Percentiles rank a stretch among this genome's conserved stretches.
phyloP scores from a whole-genome alignment of 2,888 invertebrate genomes.

The Stenodema calcarata region DNA sequence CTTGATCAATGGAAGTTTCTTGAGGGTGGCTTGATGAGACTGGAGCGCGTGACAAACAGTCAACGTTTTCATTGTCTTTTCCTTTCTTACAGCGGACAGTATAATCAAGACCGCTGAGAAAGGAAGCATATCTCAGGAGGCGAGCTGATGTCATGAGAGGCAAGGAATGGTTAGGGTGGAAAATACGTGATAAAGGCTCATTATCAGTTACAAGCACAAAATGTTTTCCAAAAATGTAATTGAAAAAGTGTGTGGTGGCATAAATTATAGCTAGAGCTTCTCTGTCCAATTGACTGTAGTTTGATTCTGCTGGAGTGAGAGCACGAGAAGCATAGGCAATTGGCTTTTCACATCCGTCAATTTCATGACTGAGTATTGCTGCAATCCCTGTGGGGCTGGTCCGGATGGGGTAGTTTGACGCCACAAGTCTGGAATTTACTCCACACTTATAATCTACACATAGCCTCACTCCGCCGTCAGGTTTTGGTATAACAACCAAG shows the following conservation, averaged over 20 bases:
- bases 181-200: slow-evolving; percentile 41
- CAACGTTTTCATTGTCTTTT: slow-evolving; percentile 46
- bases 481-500: too few species aligned
- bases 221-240: slow-evolving; percentile 47
- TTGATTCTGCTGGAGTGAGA: too few species aligned
- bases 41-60: too few species aligned
- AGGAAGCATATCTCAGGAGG: too few species aligned
- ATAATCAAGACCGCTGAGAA: background rate
- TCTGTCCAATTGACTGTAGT: too few species aligned
- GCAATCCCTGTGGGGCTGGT: too few species aligned
- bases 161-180: slow-evolving; percentile 16
- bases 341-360: too few species aligned
- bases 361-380: too few species aligned
- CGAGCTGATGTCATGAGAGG: slow-evolving; percentile 46
- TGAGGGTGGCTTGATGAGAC: background rate
- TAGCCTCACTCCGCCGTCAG: too few species aligned
- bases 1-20: background rate
- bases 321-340: too few species aligned
- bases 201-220: slow-evolving; percentile 45
- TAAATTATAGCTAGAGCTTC: slow-evolving; percentile 48
- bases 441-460: too few species aligned
- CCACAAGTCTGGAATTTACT: background rate
- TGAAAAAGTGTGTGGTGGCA: slow-evolving; percentile 41
- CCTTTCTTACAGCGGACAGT: slow-evolving; percentile 47
- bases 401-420: slow-evolving; percentile 53